These are phyloP conservation scores for Drosophila quinaria DNA, from an alignment of 2,888 invertebrate species.

Conservation along the genomic window DNA sequence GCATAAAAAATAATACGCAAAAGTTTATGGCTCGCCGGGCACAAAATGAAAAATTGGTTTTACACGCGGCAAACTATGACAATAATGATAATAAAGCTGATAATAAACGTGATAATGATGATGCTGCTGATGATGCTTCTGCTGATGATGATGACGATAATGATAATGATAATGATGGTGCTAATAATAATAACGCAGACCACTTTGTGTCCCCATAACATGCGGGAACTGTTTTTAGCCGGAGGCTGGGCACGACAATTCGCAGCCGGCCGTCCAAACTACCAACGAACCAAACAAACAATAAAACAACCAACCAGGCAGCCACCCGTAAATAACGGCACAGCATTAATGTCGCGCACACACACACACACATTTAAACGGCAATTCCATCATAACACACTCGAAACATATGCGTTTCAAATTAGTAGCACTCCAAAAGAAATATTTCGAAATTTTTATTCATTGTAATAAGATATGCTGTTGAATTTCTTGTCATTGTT, in stretches of 20 bases:
- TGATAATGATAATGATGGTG: conserved; percentile 33
- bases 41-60: conserved; percentile 78
- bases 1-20: conserved; percentile 77
- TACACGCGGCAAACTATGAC: conserved; percentile 68
- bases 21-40: conserved; percentile 77
- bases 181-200: conserved; percentile 34
- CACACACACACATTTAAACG: conserved; percentile 30
- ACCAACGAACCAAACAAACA: conserved; percentile 10
- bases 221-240: conserved; percentile 12
- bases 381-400: conserved; percentile 57
- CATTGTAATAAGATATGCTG: neutral
- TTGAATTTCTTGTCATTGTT: neutral
- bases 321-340: conserved; percentile 66
- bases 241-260: conserved; percentile 25
- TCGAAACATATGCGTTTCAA: conserved; percentile 1
- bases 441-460: neutral
- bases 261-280: conserved; percentile 2
- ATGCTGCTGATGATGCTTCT: conserved; percentile 19
- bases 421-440: conserved; percentile 24
- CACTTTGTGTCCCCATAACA: conserved; percentile 6
- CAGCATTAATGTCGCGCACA: conserved; percentile 50
- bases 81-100: conserved; percentile 52
- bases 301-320: conserved; percentile 5
- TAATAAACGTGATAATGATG: conserved; percentile 44
- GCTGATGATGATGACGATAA: conserved; percentile 27